Evolutionary conservation across 1,140 invertebrate species (phyloP).

Genomic region (Micrasema minimum): DNA sequence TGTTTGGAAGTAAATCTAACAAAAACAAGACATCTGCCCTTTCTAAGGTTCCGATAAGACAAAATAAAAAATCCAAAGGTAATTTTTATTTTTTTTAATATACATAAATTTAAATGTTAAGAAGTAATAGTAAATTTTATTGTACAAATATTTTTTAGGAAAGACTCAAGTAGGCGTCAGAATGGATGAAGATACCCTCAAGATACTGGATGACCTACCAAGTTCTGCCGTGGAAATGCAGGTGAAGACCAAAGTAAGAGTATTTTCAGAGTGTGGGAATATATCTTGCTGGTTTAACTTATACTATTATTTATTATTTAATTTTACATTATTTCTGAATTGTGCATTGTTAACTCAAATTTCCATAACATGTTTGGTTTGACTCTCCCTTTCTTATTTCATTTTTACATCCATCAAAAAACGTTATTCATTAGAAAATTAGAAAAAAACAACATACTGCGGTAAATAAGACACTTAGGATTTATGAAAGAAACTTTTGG

Average conservation of each 20-base stretch:
- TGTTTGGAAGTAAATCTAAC: slow-evolving; percentile 66
- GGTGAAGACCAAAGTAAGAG: slow-evolving; percentile 92
- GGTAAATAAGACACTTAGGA: no score
- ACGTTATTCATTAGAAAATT: no score
- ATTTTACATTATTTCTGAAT: no score
- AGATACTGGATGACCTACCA: slow-evolving; percentile 87
- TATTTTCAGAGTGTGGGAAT: slow-evolving; percentile 41
- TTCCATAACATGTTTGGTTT: no score
- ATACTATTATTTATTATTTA: background rate
- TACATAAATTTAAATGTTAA: background rate
- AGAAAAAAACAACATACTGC: no score
- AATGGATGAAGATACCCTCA: slow-evolving; percentile 80
- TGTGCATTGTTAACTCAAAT: no score
- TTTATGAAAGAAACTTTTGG: no score
- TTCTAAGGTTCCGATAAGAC: slow-evolving; percentile 60
- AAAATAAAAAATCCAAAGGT: slow-evolving; percentile 62
- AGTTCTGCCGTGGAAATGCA: slow-evolving; percentile 95
- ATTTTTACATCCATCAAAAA: no score
- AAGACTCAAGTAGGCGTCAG: slow-evolving; percentile 74
- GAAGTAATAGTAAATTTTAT: slow-evolving; percentile 17
- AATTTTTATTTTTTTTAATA: background rate
- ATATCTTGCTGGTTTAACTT: slow-evolving; percentile 26
- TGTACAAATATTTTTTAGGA: slow-evolving; percentile 57
- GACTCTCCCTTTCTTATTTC: no score
- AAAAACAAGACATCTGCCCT: slow-evolving; percentile 56